Percentiles rank a stretch among this genome's conserved stretches.
These are phyloP conservation scores for Xylocopa sonorina DNA, from an alignment of 1,140 invertebrate genomes.

Conservation along the genomic window DNA sequence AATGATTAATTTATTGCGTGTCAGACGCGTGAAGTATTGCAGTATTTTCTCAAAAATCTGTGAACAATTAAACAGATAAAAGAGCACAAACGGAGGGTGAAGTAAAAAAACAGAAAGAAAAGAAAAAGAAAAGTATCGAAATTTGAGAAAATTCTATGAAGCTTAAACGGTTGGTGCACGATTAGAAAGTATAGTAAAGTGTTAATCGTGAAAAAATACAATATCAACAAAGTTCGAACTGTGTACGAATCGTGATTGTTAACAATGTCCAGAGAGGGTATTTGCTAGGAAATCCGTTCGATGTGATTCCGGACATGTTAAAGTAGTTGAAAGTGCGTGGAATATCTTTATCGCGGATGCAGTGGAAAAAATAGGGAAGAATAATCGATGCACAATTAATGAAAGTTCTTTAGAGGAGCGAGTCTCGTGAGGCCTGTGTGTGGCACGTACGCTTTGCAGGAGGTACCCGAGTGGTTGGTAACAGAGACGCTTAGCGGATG, in stretches of 20 bases:
- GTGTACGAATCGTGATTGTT: conserved; percentile 26
- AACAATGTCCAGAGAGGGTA: not conserved
- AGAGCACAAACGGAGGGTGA: not conserved
- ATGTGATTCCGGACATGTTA: not conserved
- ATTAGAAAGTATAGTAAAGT: conserved; percentile 7
- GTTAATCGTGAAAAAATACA: conserved; percentile 3
- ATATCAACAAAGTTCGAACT: conserved; percentile 8
- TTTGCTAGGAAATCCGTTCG: conserved; percentile 22
- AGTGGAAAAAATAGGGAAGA: conserved; percentile 20
- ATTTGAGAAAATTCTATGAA: not conserved
- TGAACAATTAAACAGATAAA: conserved; percentile 3
- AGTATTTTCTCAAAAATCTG: not conserved
- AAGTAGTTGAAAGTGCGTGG: not conserved
- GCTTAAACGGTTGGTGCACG: not conserved
- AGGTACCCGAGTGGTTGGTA: conserved; percentile 63
- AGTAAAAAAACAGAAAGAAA: too few relatives aligned
- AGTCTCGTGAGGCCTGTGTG: conserved; percentile 15
- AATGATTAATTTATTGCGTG: conserved; percentile 2
- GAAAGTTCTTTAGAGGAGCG: conserved; percentile 40
- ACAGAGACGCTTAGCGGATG: conserved; percentile 66
- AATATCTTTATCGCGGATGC: not conserved
- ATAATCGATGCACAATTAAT: conserved; percentile 43
- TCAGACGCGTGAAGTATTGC: not conserved
- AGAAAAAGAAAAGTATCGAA: not conserved
- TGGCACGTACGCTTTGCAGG: conserved; percentile 46